Conservation (phyloP, 2,113 vertebrate genomes). For the Salvelinus sp. region DNA sequence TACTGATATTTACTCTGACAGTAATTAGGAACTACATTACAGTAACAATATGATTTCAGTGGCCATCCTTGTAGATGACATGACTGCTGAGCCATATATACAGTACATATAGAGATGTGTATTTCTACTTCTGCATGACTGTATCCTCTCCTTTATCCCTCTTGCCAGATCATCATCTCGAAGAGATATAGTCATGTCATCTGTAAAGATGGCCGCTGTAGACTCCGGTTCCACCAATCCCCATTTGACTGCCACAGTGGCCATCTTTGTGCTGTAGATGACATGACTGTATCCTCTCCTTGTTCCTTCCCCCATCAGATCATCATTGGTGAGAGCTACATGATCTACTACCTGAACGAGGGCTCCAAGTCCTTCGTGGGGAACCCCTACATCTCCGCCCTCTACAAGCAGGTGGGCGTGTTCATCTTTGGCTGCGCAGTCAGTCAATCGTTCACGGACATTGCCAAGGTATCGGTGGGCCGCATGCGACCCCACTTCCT, state of each 20-base stretch:
- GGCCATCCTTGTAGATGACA: background rate
- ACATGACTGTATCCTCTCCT: background rate
- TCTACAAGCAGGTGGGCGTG: slow-evolving; percentile 86
- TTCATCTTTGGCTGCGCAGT: slow-evolving; percentile 83
- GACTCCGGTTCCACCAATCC: background rate
- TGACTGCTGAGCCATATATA: background rate
- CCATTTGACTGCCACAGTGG: background rate
- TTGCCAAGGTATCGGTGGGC: slow-evolving; percentile 91
- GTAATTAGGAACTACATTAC: background rate
- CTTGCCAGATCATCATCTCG: too few species aligned
- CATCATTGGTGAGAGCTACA: slow-evolving; percentile 81
- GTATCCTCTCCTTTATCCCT: too few species aligned
- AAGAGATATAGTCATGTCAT: too few species aligned
- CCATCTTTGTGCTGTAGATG: background rate
- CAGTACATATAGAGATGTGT: too few species aligned
- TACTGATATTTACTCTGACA: background rate
- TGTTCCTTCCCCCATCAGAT: slow-evolving; percentile 69
- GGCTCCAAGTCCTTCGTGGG: slow-evolving; percentile 78
- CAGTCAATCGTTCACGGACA: slow-evolving; percentile 88
- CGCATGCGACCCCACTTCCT: slow-evolving; percentile 90
- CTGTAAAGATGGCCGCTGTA: too few species aligned
- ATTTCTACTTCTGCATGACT: too few species aligned
- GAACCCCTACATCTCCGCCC: slow-evolving; percentile 89
- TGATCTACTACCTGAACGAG: slow-evolving; percentile 80
- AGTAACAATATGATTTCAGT: background rate